Evolutionary conservation across 2,797 vertebrate genomes (phyloP), one percentile per base, ranked within the genome.

Genomic region (Gymnopithys bicolor): DNA sequence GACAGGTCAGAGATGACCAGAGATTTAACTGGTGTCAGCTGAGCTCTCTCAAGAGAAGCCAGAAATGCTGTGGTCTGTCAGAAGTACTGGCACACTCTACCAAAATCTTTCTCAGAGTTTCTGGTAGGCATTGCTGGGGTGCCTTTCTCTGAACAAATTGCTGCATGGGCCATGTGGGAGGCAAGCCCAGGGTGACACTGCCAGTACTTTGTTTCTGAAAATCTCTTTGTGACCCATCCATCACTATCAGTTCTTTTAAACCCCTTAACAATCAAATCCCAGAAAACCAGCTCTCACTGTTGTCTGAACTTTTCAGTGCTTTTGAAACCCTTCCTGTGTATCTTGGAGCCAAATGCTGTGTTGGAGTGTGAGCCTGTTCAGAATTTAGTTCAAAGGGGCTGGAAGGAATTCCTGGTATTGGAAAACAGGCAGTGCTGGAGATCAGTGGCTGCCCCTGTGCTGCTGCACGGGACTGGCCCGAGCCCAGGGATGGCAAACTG

Each of bases 401-500:
- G 85, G 93, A 83, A 94, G 90, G 93, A 94, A 95, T 93, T 93
- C 75, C 73, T 91, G 87, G 70, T 71, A 87, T 71, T 90, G 86
- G 67, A 87, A 82, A 91, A 69, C 45, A 87, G 90, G 48, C 93
- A 74, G 52, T 7, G 45, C 62, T 86, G 70, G 66, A 86, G 70
- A 63, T 70, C 85, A 90, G 8, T 60, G 10, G 4, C 41, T 78
- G 78, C 70, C 75, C 70, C 5, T 35, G 15, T 5, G 11, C 1
- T n/a, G 17, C 74, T 69, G 92, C 90, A 93, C 3, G 19, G 90
- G 92, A 43, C 91, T 84, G 90, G 90, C 84, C 4, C 0, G 10
- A 88, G 81, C 76, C 94, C 89, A 84, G 59, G 69, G 69, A 63
- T 79, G 87, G 94, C 83, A 89, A 73, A 70, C 39, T 13, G 60